Base-by-base conservation (phyloP, 2,113 vertebrate species). In the Nothoprocta perdicaria region DNA sequence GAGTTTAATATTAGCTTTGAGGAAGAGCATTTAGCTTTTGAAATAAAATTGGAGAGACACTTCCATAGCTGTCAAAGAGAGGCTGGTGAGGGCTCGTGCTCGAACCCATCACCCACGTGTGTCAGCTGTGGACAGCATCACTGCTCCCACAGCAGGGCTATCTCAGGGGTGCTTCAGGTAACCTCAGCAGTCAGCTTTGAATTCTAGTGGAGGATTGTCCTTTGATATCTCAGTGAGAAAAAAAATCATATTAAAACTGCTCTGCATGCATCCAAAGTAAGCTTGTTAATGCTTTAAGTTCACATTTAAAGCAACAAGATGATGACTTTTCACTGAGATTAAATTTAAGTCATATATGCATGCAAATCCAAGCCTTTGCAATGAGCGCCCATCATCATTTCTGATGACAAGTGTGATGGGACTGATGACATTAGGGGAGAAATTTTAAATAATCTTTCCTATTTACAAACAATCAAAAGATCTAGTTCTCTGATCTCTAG, bases 281-380 rank as follows among this genome's bases (percentile, higher is more conserved):
- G 27, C 33, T 65, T 40, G 35, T 80, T 74, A 74, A 55, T 26
- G 58, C 27, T 80, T 50, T 38, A 41, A 41, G 2, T 84, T 75
- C 40, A 10, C 1, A 2, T 19, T 9, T 38, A 76, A 77, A 4
- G 24, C 40, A 58, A 33, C 14, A 46, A 61, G 57, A 29, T 17
- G 24, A 46, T 16, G 14, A 22, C 12, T 86, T 88, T 90, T 84
- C 50, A 11, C 14, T 18, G 21, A 12, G 15, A n/a, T 66, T 80
- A 27, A 18, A 69, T 72, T 65, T 48, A 81, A 84, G 27, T 62
- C 69, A 73, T 1, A 0, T 24, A 53, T 22, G 9, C 57, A 17
- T 76, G 58, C 29, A 94, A 92, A 89, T 67, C 19, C 71, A 60
- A 69, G 80, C n/a, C 31, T 68, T 63, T 87, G 38, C 55, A 82